Evolutionary conservation across 2,888 invertebrate genomes (phyloP).

Genomic region (Pristionchus fissidentatus): DNA sequence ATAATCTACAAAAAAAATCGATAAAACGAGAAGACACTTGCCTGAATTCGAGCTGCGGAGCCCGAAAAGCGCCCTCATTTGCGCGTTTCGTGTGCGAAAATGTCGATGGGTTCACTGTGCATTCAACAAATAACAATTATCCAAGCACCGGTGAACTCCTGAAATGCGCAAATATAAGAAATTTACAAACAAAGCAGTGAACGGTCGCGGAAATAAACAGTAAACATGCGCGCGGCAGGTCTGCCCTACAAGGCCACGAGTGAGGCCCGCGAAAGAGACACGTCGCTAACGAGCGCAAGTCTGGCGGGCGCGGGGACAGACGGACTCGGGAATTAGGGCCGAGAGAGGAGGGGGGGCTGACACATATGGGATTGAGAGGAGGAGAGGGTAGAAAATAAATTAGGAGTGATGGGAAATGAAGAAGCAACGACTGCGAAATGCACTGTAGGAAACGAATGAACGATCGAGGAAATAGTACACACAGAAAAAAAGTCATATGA

Average conservation of each 20-base stretch:
- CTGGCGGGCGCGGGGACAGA: neutral
- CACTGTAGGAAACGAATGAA: too few relatives aligned
- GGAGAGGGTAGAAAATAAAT: neutral
- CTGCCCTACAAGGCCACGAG: neutral
- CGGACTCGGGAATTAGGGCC: slow-evolving; percentile 20
- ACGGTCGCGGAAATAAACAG: slow-evolving; percentile 20
- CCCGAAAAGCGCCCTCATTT: slow-evolving; percentile 40
- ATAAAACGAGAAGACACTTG: neutral
- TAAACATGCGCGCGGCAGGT: neutral
- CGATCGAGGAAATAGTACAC: too few relatives aligned
- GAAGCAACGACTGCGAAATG: too few relatives aligned
- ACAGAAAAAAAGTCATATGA: too few relatives aligned
- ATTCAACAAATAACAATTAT: slow-evolving; percentile 38
- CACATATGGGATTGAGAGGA: neutral
- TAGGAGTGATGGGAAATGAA: too few relatives aligned
- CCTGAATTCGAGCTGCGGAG: slow-evolving; percentile 37
- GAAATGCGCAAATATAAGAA: neutral
- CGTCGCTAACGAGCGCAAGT: slow-evolving; percentile 39
- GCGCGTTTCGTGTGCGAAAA: neutral
- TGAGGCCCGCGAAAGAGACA: neutral
- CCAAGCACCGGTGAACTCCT: slow-evolving; percentile 1
- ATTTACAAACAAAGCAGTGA: neutral
- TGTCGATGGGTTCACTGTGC: neutral
- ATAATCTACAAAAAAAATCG: neutral
- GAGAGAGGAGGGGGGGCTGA: neutral